Evolutionary conservation across 2,888 invertebrate species (phyloP).

Genomic region (Callinectes sapidus): DNA sequence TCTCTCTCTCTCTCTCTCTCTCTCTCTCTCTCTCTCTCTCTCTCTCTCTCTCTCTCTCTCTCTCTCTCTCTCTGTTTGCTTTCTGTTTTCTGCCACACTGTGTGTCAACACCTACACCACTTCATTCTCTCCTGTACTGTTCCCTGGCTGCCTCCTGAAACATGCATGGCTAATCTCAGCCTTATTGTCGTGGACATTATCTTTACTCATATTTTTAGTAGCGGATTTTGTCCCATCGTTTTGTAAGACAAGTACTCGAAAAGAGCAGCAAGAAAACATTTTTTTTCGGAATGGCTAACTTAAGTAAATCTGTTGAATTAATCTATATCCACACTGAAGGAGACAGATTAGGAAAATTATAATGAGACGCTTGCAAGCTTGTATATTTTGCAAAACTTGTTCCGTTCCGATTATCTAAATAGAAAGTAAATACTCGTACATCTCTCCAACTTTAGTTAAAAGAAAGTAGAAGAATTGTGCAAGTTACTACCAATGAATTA

Average conservation of each 20-base stretch:
- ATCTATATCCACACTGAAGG: background rate
- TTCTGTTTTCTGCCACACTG: background rate
- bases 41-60: conserved; percentile 21
- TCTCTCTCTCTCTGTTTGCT: background rate
- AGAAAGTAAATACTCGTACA: too few species aligned
- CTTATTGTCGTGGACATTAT: background rate
- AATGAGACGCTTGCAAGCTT: too few species aligned
- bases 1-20: background rate
- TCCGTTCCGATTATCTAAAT: too few species aligned
- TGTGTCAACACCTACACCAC: background rate
- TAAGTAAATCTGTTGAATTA: background rate
- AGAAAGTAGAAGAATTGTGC: too few species aligned
- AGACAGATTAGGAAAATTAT: too few species aligned
- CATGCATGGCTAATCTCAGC: background rate
- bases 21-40: conserved; percentile 15
- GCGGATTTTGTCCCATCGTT: background rate
- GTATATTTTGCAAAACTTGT: too few species aligned
- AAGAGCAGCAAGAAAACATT: background rate
- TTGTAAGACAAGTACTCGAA: background rate
- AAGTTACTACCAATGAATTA: too few species aligned
- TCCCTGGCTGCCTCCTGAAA: background rate
- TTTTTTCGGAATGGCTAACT: background rate
- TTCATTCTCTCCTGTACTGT: background rate
- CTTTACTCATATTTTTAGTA: background rate
- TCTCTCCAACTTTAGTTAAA: too few species aligned